phyloP scores from a whole-genome alignment of 2,113 vertebrate genomes.

The Rhagologus leucostigma region DNA sequence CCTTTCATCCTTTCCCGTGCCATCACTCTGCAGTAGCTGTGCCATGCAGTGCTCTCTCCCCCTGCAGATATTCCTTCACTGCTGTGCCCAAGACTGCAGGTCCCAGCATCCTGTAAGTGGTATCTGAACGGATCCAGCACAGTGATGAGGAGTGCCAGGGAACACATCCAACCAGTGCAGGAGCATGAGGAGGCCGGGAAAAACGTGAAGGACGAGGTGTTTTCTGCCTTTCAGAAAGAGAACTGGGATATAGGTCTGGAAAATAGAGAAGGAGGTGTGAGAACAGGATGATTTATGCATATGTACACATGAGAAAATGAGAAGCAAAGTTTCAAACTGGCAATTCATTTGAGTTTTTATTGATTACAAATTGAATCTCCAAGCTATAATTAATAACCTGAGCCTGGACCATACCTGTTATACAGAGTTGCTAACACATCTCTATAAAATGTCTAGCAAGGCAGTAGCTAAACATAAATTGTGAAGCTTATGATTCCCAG shows the following conservation, averaged over 20 bases:
- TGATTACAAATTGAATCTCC: constrained; percentile 34
- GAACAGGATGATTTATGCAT: not conserved
- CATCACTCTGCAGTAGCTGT: not conserved
- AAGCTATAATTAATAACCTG: constrained; percentile 31
- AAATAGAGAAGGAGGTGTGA: not conserved
- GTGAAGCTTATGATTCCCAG: constrained; percentile 4
- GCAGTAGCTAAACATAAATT: constrained; percentile 14
- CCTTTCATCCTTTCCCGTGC: not conserved
- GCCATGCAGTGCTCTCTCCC: not conserved
- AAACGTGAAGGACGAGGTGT: not conserved
- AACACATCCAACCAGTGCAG: not conserved
- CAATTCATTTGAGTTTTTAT: constrained; percentile 30
- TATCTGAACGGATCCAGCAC: not conserved
- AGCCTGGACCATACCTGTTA: not conserved
- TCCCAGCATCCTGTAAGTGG: not conserved
- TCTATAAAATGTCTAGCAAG: constrained; percentile 25
- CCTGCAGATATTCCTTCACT: not conserved
- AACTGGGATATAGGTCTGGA: not conserved
- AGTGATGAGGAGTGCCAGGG: not conserved
- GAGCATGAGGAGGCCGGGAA: not conserved
- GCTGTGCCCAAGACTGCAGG: not conserved
- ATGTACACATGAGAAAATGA: not conserved
- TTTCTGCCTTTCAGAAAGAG: not conserved
- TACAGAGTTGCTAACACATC: not conserved
- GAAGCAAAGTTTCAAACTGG: not conserved